Conservation (phyloP, 2,113 vertebrate species). For the Phainopepla nitens region DNA sequence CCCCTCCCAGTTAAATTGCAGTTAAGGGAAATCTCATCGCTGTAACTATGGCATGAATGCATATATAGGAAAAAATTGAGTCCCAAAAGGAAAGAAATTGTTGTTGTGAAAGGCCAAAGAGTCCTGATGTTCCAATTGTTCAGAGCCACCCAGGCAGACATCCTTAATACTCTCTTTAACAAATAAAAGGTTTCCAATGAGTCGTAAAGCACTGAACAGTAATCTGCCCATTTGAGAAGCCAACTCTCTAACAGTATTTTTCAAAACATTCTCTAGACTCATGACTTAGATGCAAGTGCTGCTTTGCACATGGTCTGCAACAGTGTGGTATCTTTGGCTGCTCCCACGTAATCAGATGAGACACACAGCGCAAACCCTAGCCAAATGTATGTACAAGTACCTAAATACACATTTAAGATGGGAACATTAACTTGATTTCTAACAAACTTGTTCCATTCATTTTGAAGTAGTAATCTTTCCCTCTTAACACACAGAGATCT, state of each 20-base stretch:
- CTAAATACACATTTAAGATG: background rate
- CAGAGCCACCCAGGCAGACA: background rate
- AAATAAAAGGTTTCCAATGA: background rate
- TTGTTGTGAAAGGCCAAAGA: background rate
- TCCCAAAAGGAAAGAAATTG: background rate
- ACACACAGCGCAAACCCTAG: background rate
- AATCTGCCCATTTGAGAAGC: background rate
- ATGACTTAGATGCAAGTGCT: background rate
- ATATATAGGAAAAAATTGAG: background rate
- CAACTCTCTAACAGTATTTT: background rate
- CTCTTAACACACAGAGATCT: background rate
- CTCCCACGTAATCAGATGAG: background rate
- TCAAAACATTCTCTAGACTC: background rate
- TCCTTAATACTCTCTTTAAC: background rate
- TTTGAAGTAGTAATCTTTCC: background rate
- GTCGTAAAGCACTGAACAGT: background rate
- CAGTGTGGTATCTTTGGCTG: background rate
- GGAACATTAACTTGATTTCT: background rate
- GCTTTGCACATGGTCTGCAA: background rate
- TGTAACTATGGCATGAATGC: background rate
- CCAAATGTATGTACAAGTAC: background rate
- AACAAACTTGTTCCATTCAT: background rate
- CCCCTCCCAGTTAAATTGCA: background rate
- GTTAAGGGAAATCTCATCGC: background rate
- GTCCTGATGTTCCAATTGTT: background rate